phyloP scores from a whole-genome alignment of 1,140 invertebrate genomes.

The Aethina tumida region DNA sequence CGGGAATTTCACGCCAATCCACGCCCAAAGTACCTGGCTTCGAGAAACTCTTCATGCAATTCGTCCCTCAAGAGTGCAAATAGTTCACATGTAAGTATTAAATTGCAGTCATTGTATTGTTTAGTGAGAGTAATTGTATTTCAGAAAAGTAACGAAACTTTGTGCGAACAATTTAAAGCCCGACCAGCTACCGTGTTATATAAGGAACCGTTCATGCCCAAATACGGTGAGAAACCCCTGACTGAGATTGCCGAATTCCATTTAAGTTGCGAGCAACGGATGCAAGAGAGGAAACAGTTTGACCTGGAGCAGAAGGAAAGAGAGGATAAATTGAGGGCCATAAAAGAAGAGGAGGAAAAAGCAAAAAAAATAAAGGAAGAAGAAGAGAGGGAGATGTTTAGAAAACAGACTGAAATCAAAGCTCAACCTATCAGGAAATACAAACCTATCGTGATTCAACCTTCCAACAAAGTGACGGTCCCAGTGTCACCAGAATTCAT shows the following conservation, averaged over 20 bases:
- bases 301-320: conserved; percentile 35
- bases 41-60: conserved; percentile 1
- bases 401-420: conserved; percentile 17
- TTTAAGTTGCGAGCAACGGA: conserved; percentile 40
- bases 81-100: conserved; percentile 5
- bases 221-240: conserved; percentile 19
- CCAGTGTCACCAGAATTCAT: conserved; percentile 21
- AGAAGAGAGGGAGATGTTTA: conserved; percentile 7
- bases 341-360: conserved; percentile 8
- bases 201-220: conserved; percentile 43
- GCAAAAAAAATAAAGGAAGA: conserved; percentile 5
- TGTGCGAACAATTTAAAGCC: conserved; percentile 37
- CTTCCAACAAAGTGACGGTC: conserved; percentile 17
- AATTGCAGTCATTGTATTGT: not conserved
- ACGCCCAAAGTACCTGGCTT: conserved; percentile 27
- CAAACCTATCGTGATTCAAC: conserved; percentile 15
- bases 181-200: conserved; percentile 37
- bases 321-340: conserved; percentile 30
- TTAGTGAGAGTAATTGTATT: not conserved
- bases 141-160: conserved; percentile 13
- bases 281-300: conserved; percentile 37
- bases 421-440: conserved; percentile 22
- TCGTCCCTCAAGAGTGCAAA: not conserved
- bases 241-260: conserved; percentile 33
- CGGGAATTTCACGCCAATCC: conserved; percentile 38